These are phyloP conservation scores for Liasis olivaceus DNA, from an alignment of 2,797 vertebrate species.

Conservation along the genomic window DNA sequence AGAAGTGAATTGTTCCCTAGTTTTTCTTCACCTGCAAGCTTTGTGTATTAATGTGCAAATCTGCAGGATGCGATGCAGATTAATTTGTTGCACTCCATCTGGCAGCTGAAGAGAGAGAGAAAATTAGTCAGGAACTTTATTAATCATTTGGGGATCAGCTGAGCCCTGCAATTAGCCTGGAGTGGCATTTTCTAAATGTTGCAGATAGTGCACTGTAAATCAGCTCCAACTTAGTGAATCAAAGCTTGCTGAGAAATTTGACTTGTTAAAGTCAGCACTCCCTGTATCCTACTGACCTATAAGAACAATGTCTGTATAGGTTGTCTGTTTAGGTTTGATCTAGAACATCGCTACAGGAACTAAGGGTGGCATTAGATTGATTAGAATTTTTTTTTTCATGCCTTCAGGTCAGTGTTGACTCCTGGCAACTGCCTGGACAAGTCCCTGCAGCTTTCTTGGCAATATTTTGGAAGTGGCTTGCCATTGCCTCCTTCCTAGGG, in stretches of 20 bases:
- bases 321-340: background rate
- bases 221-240: constrained; percentile 45
- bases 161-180: constrained; percentile 55
- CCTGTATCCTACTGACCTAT: background rate
- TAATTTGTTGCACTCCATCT: constrained; percentile 53
- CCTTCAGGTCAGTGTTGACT: background rate
- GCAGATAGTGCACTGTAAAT: constrained; percentile 38
- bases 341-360: background rate
- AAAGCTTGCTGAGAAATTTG: constrained; percentile 41
- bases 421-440: background rate
- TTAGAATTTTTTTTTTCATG: background rate
- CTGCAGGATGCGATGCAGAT: constrained; percentile 36
- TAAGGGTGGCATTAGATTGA: background rate
- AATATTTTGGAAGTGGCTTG: background rate
- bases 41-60: constrained; percentile 44
- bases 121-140: constrained; percentile 59
- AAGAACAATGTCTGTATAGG: background rate
- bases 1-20: constrained; percentile 12
- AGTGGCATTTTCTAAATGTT: constrained; percentile 51
- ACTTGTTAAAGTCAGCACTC: constrained; percentile 21
- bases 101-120: constrained; percentile 52
- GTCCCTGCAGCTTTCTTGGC: background rate
- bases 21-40: constrained; percentile 27
- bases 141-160: constrained; percentile 53
- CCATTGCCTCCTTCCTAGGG: background rate